Evolutionary conservation across 1,140 invertebrate genomes (phyloP).

Genomic region (Chlorops oryzae): DNA sequence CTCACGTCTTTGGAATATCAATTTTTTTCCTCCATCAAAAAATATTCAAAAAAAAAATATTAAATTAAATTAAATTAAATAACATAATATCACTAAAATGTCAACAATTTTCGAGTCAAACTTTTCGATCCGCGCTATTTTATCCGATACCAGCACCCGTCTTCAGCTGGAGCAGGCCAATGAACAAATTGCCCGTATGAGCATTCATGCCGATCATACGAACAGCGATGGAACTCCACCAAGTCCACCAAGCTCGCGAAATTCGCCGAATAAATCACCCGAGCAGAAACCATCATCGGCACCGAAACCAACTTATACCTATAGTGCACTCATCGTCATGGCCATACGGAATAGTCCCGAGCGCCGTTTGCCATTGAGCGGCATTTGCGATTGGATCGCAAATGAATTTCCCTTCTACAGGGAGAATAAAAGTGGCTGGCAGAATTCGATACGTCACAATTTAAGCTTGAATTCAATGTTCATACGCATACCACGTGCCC

Average conservation of each 20-base stretch:
- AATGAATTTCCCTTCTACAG: conserved; percentile 83
- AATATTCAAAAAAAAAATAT: conserved; percentile 4
- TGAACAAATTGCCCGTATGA: not conserved
- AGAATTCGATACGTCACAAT: conserved; percentile 95
- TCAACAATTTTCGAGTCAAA: conserved; percentile 9
- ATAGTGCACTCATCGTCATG: conserved; percentile 96
- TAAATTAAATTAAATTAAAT: not conserved
- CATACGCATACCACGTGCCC: conserved; percentile 30
- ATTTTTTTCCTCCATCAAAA: no score
- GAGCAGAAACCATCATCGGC: conserved; percentile 8
- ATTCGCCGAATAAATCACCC: not conserved
- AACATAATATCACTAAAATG: not conserved
- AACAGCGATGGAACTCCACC: not conserved
- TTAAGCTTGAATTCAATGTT: conserved; percentile 50
- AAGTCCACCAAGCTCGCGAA: not conserved
- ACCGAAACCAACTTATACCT: conserved; percentile 62
- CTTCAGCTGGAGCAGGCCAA: not conserved
- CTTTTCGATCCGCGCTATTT: conserved; percentile 9
- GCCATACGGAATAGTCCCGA: conserved; percentile 86
- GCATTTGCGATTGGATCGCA: conserved; percentile 83
- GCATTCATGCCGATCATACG: not conserved
- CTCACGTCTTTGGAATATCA: not conserved
- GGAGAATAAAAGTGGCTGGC: conserved; percentile 93
- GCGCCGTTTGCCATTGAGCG: conserved; percentile 76
- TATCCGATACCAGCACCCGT: conserved; percentile 4